Conservation (phyloP, 2,113 vertebrate genomes). For the Chloebia gouldiae region DNA sequence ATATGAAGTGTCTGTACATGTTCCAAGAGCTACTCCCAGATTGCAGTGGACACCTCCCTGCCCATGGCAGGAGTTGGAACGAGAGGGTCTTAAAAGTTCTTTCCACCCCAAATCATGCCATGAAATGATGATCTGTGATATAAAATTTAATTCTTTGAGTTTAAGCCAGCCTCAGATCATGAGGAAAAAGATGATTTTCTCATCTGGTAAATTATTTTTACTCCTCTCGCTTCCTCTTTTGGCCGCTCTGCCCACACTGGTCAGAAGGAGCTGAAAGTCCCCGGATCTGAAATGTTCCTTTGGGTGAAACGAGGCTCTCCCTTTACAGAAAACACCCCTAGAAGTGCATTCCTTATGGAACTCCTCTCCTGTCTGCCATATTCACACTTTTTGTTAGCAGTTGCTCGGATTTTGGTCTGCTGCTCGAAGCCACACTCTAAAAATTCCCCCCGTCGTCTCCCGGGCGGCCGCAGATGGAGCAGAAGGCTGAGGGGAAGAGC, state of each 20-base stretch:
- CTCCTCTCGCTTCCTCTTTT: not conserved
- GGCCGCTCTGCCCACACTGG: not conserved
- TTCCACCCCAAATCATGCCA: not conserved
- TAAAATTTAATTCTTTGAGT: accelerated
- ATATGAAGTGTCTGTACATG: not conserved
- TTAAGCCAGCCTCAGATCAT: not conserved
- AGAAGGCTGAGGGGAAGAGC: not conserved
- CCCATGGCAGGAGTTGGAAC: not conserved
- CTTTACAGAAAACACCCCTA: not conserved
- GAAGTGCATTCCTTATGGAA: not conserved
- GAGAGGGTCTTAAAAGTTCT: not conserved
- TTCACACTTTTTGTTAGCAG: slow-evolving; percentile 12
- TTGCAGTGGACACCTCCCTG: not conserved
- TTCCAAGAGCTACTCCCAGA: not conserved
- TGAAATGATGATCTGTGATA: accelerated
- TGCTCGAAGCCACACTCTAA: not conserved
- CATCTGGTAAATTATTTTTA: not conserved
- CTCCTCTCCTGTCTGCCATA: slow-evolving; percentile 12
- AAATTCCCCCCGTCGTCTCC: not conserved
- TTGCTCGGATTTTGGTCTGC: slow-evolving; percentile 34
- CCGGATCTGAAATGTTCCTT: not conserved
- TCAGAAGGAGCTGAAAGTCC: not conserved
- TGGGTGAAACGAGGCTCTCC: not conserved
- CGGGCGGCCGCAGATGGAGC: not conserved
- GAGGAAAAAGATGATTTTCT: not conserved